phyloP scores from a whole-genome alignment of 2,888 invertebrate genomes.

The Resseliella maxima region DNA sequence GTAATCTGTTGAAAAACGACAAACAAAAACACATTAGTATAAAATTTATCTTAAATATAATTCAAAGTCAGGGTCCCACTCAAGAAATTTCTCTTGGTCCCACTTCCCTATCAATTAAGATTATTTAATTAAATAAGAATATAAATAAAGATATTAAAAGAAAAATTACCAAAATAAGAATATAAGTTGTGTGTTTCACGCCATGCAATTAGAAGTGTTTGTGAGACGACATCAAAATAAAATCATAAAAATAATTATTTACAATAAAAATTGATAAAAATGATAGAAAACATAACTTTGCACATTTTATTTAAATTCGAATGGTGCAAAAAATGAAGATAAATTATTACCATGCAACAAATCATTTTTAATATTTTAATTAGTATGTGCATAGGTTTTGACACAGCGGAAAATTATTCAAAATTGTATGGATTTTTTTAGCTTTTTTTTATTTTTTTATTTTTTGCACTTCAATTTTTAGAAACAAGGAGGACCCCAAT shows the following conservation, averaged over 20 bases:
- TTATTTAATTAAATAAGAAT: background rate
- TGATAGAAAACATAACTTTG: background rate
- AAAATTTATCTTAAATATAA: background rate
- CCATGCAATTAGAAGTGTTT: constrained; percentile 17
- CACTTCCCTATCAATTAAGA: background rate
- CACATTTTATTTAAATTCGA: background rate
- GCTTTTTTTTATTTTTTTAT: no score
- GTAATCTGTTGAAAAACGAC: constrained; percentile 57
- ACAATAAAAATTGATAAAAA: background rate
- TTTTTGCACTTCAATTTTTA: no score
- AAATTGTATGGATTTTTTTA: no score
- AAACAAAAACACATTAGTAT: background rate
- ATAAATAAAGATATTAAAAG: background rate
- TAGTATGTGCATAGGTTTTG: no score
- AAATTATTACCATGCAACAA: no score
- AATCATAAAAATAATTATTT: constrained; percentile 40
- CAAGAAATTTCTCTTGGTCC: background rate
- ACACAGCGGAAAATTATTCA: no score
- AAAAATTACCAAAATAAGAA: constrained; percentile 48
- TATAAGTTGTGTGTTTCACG: background rate
- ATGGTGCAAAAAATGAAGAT: background rate
- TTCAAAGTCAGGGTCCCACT: background rate
- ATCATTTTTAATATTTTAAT: no score
- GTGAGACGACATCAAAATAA: constrained; percentile 1
- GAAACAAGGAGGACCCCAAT: no score